phyloP scores from a whole-genome alignment of 1,140 invertebrate species.

The Drosophila pachea region DNA sequence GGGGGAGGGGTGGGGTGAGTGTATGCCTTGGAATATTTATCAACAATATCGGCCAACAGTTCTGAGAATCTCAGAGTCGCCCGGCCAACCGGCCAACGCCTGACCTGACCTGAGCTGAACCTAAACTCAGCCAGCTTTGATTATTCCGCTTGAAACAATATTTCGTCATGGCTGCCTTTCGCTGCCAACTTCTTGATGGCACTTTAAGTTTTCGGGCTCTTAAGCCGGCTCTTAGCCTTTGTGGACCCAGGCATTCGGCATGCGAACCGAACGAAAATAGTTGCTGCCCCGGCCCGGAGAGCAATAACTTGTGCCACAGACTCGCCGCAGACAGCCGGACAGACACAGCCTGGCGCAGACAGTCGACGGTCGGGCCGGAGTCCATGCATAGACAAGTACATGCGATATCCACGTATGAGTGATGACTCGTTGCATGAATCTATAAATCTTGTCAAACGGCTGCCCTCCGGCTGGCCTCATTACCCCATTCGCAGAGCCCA shows the following conservation, averaged over 20 bases:
- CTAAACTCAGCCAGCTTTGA: constrained; percentile 27
- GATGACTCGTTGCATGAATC: constrained; percentile 62
- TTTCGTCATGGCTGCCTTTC: constrained; percentile 32
- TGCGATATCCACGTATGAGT: constrained; percentile 39
- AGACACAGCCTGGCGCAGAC: constrained; percentile 32
- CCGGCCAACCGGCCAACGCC: too few relatives aligned
- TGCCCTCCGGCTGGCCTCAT: too few relatives aligned
- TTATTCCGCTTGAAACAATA: constrained; percentile 30
- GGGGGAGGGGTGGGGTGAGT: too few relatives aligned
- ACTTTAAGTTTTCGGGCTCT: constrained; percentile 31
- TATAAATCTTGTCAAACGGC: constrained; percentile 66
- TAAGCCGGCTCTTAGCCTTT: constrained; percentile 39
- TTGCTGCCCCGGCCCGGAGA: constrained; percentile 26
- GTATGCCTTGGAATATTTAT: too few relatives aligned
- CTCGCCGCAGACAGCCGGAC: constrained; percentile 36
- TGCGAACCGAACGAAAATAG: constrained; percentile 46
- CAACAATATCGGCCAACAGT: too few relatives aligned
- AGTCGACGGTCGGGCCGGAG: neutral
- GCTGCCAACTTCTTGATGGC: constrained; percentile 38
- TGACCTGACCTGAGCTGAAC: constrained; percentile 10
- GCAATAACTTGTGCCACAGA: constrained; percentile 28
- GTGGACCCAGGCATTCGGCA: constrained; percentile 40
- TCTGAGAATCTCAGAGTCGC: too few relatives aligned
- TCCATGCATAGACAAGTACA: constrained; percentile 28
- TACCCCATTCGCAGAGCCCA: too few relatives aligned